phyloP scores from a whole-genome alignment of 2,888 invertebrate species.

The Melanotus villosus region DNA sequence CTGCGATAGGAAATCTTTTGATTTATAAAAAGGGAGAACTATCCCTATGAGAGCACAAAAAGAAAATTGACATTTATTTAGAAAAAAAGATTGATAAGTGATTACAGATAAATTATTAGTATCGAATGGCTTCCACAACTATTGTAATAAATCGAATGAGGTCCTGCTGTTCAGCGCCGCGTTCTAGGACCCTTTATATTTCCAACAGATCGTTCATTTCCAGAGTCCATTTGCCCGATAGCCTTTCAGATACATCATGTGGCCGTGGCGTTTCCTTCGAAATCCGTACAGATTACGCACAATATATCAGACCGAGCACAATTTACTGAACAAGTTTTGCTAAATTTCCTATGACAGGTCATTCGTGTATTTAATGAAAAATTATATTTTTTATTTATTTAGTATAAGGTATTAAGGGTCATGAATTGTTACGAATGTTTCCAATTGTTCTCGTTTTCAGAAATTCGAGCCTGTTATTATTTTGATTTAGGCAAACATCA shows the following conservation, averaged over 20 bases:
- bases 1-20: too few relatives aligned
- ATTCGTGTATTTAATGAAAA: not conserved
- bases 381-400: too few relatives aligned
- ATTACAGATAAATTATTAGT: conserved; percentile 15
- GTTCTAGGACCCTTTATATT: conserved; percentile 12
- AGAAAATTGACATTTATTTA: conserved; percentile 5
- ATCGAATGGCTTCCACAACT: conserved; percentile 3
- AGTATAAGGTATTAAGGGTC: too few relatives aligned
- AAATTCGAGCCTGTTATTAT: too few relatives aligned
- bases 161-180: conserved; percentile 3
- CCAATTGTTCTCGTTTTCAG: too few relatives aligned
- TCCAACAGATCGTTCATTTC: conserved; percentile 22
- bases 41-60: too few relatives aligned
- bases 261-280: conserved; percentile 18
- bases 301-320: conserved; percentile 13
- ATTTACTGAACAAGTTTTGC: conserved; percentile 10
- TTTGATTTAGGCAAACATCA: too few relatives aligned
- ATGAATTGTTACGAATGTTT: too few relatives aligned
- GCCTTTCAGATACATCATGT: conserved; percentile 21
- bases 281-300: conserved; percentile 15
- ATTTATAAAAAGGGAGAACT: too few relatives aligned
- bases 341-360: not conserved
- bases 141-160: conserved; percentile 15
- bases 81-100: not conserved
- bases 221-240: conserved; percentile 20